Base-by-base conservation (phyloP, 2,113 vertebrate species). In the Pachypanchax playfairii region DNA sequence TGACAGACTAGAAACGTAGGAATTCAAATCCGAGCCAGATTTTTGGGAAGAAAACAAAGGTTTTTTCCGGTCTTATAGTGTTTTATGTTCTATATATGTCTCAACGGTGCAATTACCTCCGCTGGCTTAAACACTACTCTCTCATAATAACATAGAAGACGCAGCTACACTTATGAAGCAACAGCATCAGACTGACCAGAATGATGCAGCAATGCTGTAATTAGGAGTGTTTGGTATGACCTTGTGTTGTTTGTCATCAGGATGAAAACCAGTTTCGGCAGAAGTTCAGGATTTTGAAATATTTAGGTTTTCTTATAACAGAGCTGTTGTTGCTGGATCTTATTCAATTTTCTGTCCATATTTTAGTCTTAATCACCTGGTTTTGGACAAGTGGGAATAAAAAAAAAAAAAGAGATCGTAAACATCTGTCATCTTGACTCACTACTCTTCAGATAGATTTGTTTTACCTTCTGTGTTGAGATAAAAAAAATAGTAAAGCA, bases 171-270 rank as follows among this genome's bases (percentile, higher is more conserved):
- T 72, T 62, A 52, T 58, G 70, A 60, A 64, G 74, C 74, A 72
- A 56, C 73, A 65, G 56, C 66, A 62, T 43, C 54, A 64, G 68
- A 24, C 65, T 68, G 71, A 87, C 89, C 86, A 85, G 88, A 91
- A 90, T 92, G 84, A 90, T 76, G 84, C 70, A 61, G 85, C 51
- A 46, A 62, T 29, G 71, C 75, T 89, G 88, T 88, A 89, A 77
- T 87, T 86, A 86, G 76, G 65, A 48, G 0, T 79, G 55, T 77
- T 61, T 80, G 76, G 75, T 73, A 76, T 72, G 85, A 76, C 75
- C 82, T 85, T 66, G 61, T 44, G 42, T 80, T 58, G 58, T 70
- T 70, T 36, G 43, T 63, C 39, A 66, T 71, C 62, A 76, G 59
- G 48, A 66, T 48, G 55, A 50, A 84, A 82, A 75, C 62, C 49